A percentile compares a stretch with the other conserved stretches of the same genome.
These are phyloP conservation scores for Apogon talboti DNA, from an alignment of 2,797 vertebrate species.

Conservation along the genomic window DNA sequence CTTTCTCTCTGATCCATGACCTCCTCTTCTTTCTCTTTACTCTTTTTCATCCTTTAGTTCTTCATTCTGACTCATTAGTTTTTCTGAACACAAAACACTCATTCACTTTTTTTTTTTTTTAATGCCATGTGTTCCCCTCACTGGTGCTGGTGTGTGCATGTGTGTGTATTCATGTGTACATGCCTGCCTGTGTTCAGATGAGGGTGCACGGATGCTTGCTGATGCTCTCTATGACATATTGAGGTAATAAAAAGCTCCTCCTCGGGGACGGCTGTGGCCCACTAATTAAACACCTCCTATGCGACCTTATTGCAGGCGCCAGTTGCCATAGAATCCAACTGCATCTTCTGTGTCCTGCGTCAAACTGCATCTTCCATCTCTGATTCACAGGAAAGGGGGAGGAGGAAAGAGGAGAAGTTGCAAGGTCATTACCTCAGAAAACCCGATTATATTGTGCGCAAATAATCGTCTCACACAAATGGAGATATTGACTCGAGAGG, in stretches of 20 bases:
- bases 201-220: slow-evolving; percentile 37
- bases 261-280: slow-evolving; percentile 75
- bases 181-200: slow-evolving; percentile 6
- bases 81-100: no score
- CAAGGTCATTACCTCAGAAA: slow-evolving; percentile 75
- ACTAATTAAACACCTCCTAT: slow-evolving; percentile 87
- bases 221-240: slow-evolving; percentile 82
- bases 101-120: slow-evolving; percentile 5
- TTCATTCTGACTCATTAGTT: slow-evolving; percentile 14
- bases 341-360: slow-evolving; percentile 66
- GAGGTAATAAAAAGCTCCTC: slow-evolving; percentile 85
- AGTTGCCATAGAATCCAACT: slow-evolving; percentile 75
- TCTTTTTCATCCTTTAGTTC: background rate
- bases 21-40: slow-evolving; percentile 7
- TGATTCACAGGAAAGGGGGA: slow-evolving; percentile 51
- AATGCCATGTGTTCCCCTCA: background rate
- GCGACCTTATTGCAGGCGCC: slow-evolving; percentile 76
- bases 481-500: slow-evolving; percentile 54
- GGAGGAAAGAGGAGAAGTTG: slow-evolving; percentile 32
- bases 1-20: slow-evolving; percentile 9
- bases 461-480: slow-evolving; percentile 63
- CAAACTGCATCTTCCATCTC: slow-evolving; percentile 75
- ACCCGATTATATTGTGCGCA: slow-evolving; percentile 53
- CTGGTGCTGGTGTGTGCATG: no score
- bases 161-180: no score